A percentile compares a stretch with the other conserved stretches of the same genome.
Conservation (phyloP, 1,140 invertebrate genomes). For the Atta texana region DNA sequence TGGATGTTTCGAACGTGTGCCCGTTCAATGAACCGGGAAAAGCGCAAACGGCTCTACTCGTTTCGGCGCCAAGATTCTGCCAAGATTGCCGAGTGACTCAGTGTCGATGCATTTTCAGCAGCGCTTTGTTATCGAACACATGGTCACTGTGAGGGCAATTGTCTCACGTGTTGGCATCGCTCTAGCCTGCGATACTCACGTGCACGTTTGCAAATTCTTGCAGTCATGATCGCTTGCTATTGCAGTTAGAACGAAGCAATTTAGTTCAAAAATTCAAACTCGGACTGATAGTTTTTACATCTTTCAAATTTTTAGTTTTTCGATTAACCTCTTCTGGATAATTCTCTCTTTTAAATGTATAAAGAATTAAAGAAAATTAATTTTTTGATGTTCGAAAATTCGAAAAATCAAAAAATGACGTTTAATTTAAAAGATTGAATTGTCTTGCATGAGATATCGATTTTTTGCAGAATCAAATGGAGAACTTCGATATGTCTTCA, state of each 20-base stretch:
- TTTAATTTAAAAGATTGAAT: neutral
- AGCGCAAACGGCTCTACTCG: constrained; percentile 1
- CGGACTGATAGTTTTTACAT: neutral
- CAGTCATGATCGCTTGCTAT: neutral
- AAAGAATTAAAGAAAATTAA: neutral
- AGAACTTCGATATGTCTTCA: constrained; percentile 20
- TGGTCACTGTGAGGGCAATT: constrained; percentile 51
- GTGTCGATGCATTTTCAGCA: constrained; percentile 19
- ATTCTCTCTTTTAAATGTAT: neutral
- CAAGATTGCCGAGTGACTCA: constrained; percentile 66
- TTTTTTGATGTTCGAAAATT: neutral
- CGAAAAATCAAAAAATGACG: neutral
- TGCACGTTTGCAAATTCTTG: constrained; percentile 49
- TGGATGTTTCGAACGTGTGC: neutral
- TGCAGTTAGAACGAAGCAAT: neutral
- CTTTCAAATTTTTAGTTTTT: neutral
- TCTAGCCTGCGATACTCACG: constrained; percentile 52
- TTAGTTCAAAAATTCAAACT: neutral
- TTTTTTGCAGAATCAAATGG: constrained; percentile 23
- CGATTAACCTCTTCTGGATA: neutral
- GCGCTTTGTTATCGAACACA: constrained; percentile 43
- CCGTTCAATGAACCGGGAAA: constrained; percentile 59
- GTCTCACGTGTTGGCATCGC: constrained; percentile 69
- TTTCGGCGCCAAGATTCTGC: constrained; percentile 33
- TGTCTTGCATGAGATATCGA: neutral